A percentile compares a stretch with the other conserved stretches of the same genome.
phyloP scores from a whole-genome alignment of 2,797 vertebrate species.

The Brachyalestes nurse region DNA sequence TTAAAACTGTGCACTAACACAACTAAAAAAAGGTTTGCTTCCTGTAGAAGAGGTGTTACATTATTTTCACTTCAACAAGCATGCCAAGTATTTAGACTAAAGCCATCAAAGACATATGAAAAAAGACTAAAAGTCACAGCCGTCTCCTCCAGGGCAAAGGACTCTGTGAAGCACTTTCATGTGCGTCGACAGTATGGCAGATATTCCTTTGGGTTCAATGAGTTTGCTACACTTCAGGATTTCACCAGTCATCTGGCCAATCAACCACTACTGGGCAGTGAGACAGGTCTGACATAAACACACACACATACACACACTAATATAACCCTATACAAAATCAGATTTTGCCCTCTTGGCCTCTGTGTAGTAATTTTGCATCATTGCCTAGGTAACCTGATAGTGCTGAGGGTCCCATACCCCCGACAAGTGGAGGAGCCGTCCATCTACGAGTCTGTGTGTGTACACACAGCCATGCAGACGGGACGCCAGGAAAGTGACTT shows the following conservation, averaged over 20 bases:
- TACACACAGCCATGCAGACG: slow-evolving; percentile 93
- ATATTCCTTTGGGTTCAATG: slow-evolving; percentile 91
- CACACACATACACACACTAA: neutral
- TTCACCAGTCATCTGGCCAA: slow-evolving; percentile 94
- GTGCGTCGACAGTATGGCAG: slow-evolving; percentile 78
- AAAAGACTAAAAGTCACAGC: neutral
- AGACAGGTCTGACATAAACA: slow-evolving; percentile 81
- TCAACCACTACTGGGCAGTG: slow-evolving; percentile 93
- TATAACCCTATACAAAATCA: neutral
- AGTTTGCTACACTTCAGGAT: slow-evolving; percentile 86
- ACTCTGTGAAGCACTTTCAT: slow-evolving; percentile 96
- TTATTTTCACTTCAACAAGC: neutral
- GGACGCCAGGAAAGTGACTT: slow-evolving; percentile 88
- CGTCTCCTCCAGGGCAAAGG: slow-evolving; percentile 80
- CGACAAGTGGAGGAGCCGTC: slow-evolving; percentile 91
- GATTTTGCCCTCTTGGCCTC: neutral
- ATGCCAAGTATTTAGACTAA: neutral
- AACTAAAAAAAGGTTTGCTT: neutral
- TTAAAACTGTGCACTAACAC: neutral
- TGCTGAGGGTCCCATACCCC: slow-evolving; percentile 90
- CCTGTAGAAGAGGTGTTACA: no score
- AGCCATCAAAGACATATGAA: neutral
- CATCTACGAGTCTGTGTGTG: slow-evolving; percentile 94
- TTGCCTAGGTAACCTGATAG: slow-evolving; percentile 87
- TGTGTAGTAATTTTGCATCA: neutral